Percentiles rank a stretch among this genome's conserved stretches.
These are phyloP conservation scores for Hypselothyrea guttata DNA, from an alignment of 2,888 invertebrate genomes.

Conservation along the genomic window DNA sequence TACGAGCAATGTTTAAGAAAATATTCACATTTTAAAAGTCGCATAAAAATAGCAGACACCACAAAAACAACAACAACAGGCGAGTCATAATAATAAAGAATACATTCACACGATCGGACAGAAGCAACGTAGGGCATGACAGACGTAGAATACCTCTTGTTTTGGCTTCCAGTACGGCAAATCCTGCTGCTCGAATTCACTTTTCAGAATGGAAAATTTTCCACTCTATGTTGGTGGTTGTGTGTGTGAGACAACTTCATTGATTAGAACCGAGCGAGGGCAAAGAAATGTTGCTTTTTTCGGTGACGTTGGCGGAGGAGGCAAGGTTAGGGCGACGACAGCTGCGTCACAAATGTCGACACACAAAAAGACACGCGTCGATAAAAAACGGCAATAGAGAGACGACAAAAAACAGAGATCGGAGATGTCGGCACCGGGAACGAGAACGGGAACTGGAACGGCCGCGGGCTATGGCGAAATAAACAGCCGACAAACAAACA, in stretches of 20 bases:
- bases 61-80: conserved; percentile 37
- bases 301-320: conserved; percentile 13
- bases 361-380: conserved; percentile 52
- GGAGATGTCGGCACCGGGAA: conserved; percentile 34
- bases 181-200: conserved; percentile 32
- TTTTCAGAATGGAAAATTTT: conserved; percentile 53
- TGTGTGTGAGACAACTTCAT: conserved; percentile 35
- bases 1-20: conserved; percentile 31
- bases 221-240: conserved; percentile 40
- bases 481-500: conserved; percentile 28
- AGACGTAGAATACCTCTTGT: conserved; percentile 21
- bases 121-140: conserved; percentile 33
- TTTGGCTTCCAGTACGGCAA: not conserved
- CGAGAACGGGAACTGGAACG: conserved; percentile 22
- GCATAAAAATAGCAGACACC: conserved; percentile 56
- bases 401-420: conserved; percentile 32
- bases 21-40: conserved; percentile 54
- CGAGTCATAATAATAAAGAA: conserved; percentile 4
- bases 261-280: conserved; percentile 43
- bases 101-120: conserved; percentile 5
- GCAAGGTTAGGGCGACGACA: conserved; percentile 1
- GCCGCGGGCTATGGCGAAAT: conserved; percentile 1
- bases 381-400: conserved; percentile 55
- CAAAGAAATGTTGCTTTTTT: conserved; percentile 34
- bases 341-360: conserved; percentile 37